These are phyloP conservation scores for Drosophila kepulauana DNA, from an alignment of 1,140 invertebrate genomes.

Conservation along the genomic window DNA sequence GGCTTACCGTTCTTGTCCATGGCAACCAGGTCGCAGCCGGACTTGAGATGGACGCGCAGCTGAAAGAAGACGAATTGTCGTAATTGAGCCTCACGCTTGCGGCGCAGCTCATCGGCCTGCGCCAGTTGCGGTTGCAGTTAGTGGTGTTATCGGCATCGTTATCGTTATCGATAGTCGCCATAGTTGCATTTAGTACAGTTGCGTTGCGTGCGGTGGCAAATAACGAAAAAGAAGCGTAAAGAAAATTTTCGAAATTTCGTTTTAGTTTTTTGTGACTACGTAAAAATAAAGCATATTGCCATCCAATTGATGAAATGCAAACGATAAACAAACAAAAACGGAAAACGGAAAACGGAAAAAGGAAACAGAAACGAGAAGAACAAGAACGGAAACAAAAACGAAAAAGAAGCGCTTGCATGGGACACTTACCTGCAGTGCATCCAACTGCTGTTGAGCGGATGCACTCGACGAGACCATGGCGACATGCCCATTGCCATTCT, in stretches of 20 bases:
- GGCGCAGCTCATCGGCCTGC: slow-evolving; percentile 87
- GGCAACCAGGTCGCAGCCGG: slow-evolving; percentile 95
- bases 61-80: slow-evolving; percentile 96
- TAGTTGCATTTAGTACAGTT: slow-evolving; percentile 15
- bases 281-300: slow-evolving; percentile 8
- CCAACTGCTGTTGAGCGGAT: slow-evolving; percentile 44
- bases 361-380: slow-evolving; percentile 12
- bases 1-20: slow-evolving; percentile 96
- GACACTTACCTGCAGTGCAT: slow-evolving; percentile 66
- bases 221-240: slow-evolving; percentile 40
- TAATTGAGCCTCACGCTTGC: slow-evolving; percentile 89
- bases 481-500: slow-evolving; percentile 55
- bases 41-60: slow-evolving; percentile 93
- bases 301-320: slow-evolving; percentile 34
- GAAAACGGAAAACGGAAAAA: slow-evolving; percentile 9
- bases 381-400: slow-evolving; percentile 4
- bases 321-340: slow-evolving; percentile 2
- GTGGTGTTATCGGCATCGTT: slow-evolving; percentile 36
- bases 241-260: slow-evolving; percentile 27
- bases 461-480: background rate
- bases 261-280: slow-evolving; percentile 7
- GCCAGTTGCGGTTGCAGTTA: slow-evolving; percentile 50
- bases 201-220: slow-evolving; percentile 30
- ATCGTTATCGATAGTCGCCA: slow-evolving; percentile 36
- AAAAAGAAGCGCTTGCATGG: slow-evolving; percentile 16